Conservation (phyloP, 2,113 vertebrate genomes). For the Cinclus mexicanus region DNA sequence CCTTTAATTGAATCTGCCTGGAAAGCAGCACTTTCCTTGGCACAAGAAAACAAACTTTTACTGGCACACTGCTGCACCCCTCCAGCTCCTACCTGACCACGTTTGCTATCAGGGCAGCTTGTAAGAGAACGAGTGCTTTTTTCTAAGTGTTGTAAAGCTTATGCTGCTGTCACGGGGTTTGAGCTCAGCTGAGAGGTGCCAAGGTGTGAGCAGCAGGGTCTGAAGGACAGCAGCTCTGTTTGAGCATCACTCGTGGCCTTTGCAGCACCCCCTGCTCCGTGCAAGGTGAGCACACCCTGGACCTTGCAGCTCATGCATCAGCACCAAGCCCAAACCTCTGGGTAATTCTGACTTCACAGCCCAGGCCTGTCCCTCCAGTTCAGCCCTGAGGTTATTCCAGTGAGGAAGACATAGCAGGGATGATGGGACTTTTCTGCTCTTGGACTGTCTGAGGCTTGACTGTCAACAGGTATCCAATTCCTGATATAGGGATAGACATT, state of each 20-base stretch:
- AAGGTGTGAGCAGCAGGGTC: background rate
- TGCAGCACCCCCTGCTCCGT: background rate
- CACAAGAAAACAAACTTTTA: background rate
- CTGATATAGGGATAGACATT: background rate
- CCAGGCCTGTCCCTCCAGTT: background rate
- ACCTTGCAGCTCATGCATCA: background rate
- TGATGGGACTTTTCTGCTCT: background rate
- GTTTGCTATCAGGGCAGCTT: background rate
- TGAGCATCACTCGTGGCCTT: fast-evolving
- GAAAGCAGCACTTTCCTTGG: slow-evolving; percentile 2
- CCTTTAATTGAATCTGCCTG: slow-evolving; percentile 14
- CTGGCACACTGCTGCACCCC: background rate
- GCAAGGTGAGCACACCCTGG: background rate
- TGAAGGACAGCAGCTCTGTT: background rate
- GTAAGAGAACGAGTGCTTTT: background rate
- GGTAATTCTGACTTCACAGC: background rate
- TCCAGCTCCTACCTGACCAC: background rate
- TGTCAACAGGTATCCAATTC: background rate
- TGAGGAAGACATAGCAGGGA: background rate
- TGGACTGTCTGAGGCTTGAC: background rate
- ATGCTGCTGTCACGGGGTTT: background rate
- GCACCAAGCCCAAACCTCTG: background rate
- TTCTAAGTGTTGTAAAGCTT: background rate
- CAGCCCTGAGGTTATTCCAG: background rate
- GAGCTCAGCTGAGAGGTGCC: background rate